These are phyloP conservation scores for Zaprionus lineosus DNA, from an alignment of 2,888 invertebrate genomes.

Conservation along the genomic window DNA sequence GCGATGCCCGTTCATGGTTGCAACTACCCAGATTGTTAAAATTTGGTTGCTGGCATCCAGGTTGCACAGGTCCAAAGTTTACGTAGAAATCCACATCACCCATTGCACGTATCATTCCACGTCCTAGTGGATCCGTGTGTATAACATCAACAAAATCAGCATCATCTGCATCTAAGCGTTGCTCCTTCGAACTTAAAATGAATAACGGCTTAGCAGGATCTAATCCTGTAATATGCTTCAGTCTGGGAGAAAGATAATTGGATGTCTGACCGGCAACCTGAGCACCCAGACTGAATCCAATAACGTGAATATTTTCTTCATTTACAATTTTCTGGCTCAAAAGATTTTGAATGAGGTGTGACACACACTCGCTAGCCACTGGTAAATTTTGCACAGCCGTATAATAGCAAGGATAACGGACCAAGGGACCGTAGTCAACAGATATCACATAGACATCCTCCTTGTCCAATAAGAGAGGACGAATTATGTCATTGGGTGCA, in stretches of 20 bases:
- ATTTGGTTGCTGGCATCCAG: constrained; percentile 84
- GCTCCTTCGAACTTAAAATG: constrained; percentile 82
- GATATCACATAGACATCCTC: constrained; percentile 86
- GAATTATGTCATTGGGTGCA: constrained; percentile 85
- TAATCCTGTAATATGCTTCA: constrained; percentile 85
- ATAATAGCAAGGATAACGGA: constrained; percentile 85
- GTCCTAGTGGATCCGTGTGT: constrained; percentile 86
- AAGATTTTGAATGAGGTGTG: constrained; percentile 85
- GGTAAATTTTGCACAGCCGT: constrained; percentile 85
- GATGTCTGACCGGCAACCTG: constrained; percentile 85
- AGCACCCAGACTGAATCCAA: constrained; percentile 87
- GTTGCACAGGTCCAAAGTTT: constrained; percentile 85
- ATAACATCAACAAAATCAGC: constrained; percentile 86
- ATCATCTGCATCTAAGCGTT: constrained; percentile 85
- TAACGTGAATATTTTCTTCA: constrained; percentile 84
- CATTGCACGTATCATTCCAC: constrained; percentile 84
- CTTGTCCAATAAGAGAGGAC: constrained; percentile 85
- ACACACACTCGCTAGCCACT: constrained; percentile 85
- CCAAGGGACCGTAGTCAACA: constrained; percentile 86
- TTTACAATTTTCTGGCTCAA: constrained; percentile 82
- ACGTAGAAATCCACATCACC: constrained; percentile 86
- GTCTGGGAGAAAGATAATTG: constrained; percentile 83
- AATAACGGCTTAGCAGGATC: constrained; percentile 88
- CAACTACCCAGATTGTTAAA: constrained; percentile 84
- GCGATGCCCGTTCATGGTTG: constrained; percentile 85